A percentile compares a stretch with the other conserved stretches of the same genome.
These are phyloP conservation scores for Magallana angulata DNA, from an alignment of 1,140 invertebrate genomes.

Conservation along the genomic window DNA sequence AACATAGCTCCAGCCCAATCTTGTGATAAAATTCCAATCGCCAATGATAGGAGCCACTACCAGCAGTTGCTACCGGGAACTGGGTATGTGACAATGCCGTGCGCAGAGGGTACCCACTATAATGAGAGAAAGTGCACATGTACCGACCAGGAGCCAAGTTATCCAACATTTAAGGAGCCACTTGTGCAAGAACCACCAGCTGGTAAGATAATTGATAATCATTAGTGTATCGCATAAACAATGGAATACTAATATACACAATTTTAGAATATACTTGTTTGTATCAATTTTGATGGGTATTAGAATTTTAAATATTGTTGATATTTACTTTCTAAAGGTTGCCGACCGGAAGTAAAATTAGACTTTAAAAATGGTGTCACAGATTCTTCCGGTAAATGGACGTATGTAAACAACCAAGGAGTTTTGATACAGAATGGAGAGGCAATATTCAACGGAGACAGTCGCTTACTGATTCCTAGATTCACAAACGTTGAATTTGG, in stretches of 20 bases:
- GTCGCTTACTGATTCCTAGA: slow-evolving; percentile 49
- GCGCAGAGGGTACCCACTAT: slow-evolving; percentile 44
- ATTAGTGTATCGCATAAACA: background rate
- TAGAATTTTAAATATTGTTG: too few relatives aligned
- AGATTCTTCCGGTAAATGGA: slow-evolving; percentile 49
- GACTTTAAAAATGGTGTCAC: slow-evolving; percentile 41
- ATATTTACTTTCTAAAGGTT: slow-evolving; percentile 38
- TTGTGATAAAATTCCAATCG: slow-evolving; percentile 41
- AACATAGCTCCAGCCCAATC: background rate
- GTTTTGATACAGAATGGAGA: slow-evolving; percentile 37
- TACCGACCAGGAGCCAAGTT: background rate
- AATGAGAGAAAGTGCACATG: slow-evolving; percentile 39
- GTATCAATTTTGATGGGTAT: too few relatives aligned
- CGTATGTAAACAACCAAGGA: slow-evolving; percentile 47
- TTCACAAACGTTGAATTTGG: slow-evolving; percentile 57
- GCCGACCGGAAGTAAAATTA: slow-evolving; percentile 40
- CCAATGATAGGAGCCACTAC: background rate
- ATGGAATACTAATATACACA: too few relatives aligned
- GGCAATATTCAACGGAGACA: slow-evolving; percentile 49
- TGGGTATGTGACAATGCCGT: slow-evolving; percentile 43
- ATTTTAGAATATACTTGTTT: too few relatives aligned
- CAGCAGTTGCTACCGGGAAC: slow-evolving; percentile 30
- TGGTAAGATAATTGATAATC: background rate
- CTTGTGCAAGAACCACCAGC: background rate
- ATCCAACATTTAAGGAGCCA: background rate